These are phyloP conservation scores for Acanthurus leucopareius DNA, from an alignment of 2,797 vertebrate species.

Conservation along the genomic window DNA sequence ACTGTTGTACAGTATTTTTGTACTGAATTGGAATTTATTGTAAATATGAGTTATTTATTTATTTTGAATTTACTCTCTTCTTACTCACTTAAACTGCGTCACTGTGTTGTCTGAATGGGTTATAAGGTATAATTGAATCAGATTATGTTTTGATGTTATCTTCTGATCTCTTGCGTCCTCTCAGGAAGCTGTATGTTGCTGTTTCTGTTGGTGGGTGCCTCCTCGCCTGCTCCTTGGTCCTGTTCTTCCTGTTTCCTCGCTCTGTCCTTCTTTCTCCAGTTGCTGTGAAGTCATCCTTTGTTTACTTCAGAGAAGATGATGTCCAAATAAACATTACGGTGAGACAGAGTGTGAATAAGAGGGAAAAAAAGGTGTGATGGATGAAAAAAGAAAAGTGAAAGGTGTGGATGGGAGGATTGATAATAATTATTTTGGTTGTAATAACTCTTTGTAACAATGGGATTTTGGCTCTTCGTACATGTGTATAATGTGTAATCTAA, in stretches of 20 bases:
- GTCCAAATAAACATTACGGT: conserved; percentile 82
- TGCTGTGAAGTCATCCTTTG: conserved; percentile 76
- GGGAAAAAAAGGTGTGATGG: neutral
- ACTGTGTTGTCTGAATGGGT: too few relatives aligned
- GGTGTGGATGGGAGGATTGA: neutral
- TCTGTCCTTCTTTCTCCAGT: conserved; percentile 73
- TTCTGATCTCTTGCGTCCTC: neutral
- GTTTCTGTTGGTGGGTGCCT: conserved; percentile 83
- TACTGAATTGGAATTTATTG: too few relatives aligned
- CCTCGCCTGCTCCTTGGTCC: conserved; percentile 71
- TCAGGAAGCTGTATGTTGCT: conserved; percentile 85
- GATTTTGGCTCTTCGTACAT: too few relatives aligned
- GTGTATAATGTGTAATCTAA: neutral
- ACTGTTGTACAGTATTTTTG: too few relatives aligned
- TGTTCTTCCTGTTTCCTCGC: conserved; percentile 87
- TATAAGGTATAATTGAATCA: too few relatives aligned
- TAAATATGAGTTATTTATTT: too few relatives aligned
- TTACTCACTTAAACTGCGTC: too few relatives aligned
- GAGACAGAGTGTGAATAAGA: conserved; percentile 11
- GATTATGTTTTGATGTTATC: neutral
- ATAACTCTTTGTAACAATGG: neutral
- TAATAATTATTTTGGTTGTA: neutral
- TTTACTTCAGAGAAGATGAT: conserved; percentile 42
- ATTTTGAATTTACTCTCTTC: too few relatives aligned
- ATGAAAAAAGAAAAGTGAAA: neutral